These are phyloP conservation scores for Brachionus sp. DNA, from an alignment of 1,140 invertebrate genomes.

Conservation along the genomic window DNA sequence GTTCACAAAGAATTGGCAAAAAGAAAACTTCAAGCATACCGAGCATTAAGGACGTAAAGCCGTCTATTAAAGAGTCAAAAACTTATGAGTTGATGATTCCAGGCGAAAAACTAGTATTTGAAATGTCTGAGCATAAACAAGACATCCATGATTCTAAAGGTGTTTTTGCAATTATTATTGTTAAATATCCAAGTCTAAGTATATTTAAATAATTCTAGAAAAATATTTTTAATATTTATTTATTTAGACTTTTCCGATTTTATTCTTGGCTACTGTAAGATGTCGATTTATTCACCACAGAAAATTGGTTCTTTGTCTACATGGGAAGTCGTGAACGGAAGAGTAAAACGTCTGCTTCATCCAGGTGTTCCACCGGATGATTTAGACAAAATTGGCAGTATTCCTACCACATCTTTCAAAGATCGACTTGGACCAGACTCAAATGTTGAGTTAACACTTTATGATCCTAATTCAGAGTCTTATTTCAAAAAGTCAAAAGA, in stretches of 20 bases:
- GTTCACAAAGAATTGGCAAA: neutral
- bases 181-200: constrained; percentile 34
- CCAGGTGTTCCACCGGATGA: constrained; percentile 13
- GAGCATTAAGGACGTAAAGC: neutral
- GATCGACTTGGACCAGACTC: constrained; percentile 17
- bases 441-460: neutral
- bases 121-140: constrained; percentile 7
- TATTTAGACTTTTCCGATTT: neutral
- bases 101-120: constrained; percentile 2
- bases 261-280: constrained; percentile 5
- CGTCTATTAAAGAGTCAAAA: constrained; percentile 21
- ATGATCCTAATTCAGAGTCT: constrained; percentile 25
- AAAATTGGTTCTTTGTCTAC: constrained; percentile 28
- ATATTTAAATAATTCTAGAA: neutral
- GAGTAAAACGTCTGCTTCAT: neutral
- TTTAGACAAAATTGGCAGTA: constrained; percentile 7
- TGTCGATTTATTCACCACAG: constrained; percentile 36
- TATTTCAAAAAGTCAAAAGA: constrained; percentile 8
- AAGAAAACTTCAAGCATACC: constrained; percentile 20
- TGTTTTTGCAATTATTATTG: neutral
- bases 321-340: constrained; percentile 39
- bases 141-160: constrained; percentile 18
- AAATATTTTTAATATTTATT: neutral
- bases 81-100: constrained; percentile 11
- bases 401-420: constrained; percentile 35